phyloP scores from a whole-genome alignment of 1,140 invertebrate genomes.

The Drosophila nebulosa region DNA sequence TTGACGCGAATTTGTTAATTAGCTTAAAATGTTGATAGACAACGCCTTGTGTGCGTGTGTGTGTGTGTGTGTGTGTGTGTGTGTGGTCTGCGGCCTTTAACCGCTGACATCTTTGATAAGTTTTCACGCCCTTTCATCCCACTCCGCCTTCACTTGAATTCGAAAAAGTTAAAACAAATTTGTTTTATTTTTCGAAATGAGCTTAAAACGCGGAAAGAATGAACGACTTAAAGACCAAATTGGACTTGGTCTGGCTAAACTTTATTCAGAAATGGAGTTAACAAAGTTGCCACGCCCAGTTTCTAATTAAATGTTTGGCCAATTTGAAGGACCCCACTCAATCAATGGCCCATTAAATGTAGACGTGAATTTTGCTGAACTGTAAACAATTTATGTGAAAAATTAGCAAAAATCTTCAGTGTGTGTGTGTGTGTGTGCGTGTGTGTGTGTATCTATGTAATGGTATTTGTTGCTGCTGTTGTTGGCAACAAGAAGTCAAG shows the following conservation, averaged over 20 bases:
- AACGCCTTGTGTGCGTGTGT: slow-evolving; percentile 35
- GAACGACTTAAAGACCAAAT: neutral
- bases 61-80: no score
- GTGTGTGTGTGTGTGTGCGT: neutral
- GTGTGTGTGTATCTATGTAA: neutral
- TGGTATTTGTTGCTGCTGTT: neutral
- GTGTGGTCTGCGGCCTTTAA: slow-evolving; percentile 24
- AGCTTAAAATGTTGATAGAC: slow-evolving; percentile 54
- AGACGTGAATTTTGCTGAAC: slow-evolving; percentile 11
- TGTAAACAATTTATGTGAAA: slow-evolving; percentile 31
- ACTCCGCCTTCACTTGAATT: no score
- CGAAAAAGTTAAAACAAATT: neutral
- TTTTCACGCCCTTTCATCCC: neutral
- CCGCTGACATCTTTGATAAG: slow-evolving; percentile 5
- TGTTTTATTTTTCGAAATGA: neutral
- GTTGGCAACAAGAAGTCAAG: slow-evolving; percentile 44
- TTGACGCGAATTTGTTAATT: slow-evolving; percentile 39
- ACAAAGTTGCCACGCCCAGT: no score
- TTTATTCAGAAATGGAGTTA: no score
- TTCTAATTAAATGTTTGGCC: no score
- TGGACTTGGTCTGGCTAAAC: no score
- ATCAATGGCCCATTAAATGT: slow-evolving; percentile 49
- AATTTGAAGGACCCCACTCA: no score
- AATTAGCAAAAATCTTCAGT: neutral
- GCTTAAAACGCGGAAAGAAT: neutral